Base-by-base conservation (phyloP, 2,113 vertebrate species). In the Mormyrus iriodes region DNA sequence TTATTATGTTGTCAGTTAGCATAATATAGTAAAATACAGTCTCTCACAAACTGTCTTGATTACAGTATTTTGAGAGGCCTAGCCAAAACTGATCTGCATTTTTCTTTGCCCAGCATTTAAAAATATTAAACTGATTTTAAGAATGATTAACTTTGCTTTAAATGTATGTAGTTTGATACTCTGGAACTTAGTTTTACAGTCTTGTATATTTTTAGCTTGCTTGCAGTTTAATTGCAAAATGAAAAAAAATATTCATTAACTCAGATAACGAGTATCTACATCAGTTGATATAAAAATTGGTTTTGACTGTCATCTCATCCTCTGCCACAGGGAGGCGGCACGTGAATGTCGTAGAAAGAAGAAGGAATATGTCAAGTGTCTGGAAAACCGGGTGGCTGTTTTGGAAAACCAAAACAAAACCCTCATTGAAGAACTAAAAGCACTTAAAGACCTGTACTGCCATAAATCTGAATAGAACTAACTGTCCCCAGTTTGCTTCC, bases 381-480 rank as follows among this genome's bases (percentile, higher is more conserved):
- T 99, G 97, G 98, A 99, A 95, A 99, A 99, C 95, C 96, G 98
- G 92, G 98, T 99, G 92, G 98, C 98, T 83, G 98, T 99, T 92
- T 96, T 99, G 96, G 98, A 99, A 94, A 99, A 99, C 95, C 98
- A 99, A 97, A 99, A 99, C 96, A 99, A 99, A 96, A 99, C 98
- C 90, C 95, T 99, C 90, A 99, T 99, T 82, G 98, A 99, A 95
- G 98, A 99, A 95, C 97, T 99, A 82, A 99, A 99, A 97, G 98
- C 98, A 93, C 98, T 99, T 94, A 99, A 99, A 94, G 98, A 99
- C 97, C 97, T 99, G 92, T 99, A 99, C 95, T 99, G 98, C 95
- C 97, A 99, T 96, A 99, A 99, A 95, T 98, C 98, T 89, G 98
- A 99, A 95, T 99, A 98, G 96, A 51, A 61, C 61, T 52, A 21